A percentile compares a stretch with the other conserved stretches of the same genome.
phyloP scores from a whole-genome alignment of 2,888 invertebrate genomes.

The Protonemura montana region DNA sequence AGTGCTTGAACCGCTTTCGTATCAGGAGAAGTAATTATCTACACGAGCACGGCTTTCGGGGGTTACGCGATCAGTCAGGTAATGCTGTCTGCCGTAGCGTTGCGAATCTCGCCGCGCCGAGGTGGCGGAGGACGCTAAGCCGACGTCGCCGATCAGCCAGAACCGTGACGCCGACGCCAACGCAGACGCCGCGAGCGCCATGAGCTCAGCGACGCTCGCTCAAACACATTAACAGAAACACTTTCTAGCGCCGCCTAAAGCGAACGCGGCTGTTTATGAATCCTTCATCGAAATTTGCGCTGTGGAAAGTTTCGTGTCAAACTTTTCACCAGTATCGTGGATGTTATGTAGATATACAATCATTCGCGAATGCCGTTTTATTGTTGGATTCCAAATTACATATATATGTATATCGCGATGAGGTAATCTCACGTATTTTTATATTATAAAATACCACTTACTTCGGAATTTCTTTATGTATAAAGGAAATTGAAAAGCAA shows the following conservation, averaged over 20 bases:
- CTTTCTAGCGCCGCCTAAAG: background rate
- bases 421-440: background rate
- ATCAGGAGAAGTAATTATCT: background rate
- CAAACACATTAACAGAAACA: background rate
- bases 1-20: background rate
- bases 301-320: background rate
- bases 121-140: background rate
- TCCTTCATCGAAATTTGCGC: background rate
- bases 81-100: background rate
- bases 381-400: background rate
- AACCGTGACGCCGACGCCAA: background rate
- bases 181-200: slow-evolving; percentile 2
- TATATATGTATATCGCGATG: background rate
- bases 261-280: background rate
- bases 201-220: slow-evolving; percentile 17
- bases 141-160: background rate
- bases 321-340: background rate
- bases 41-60: background rate
- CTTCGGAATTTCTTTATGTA: background rate
- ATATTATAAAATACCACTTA: slow-evolving; percentile 1
- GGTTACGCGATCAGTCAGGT: background rate
- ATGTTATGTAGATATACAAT: background rate
- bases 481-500: slow-evolving; percentile 7
- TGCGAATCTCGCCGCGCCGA: no score
- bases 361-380: background rate